Base-by-base conservation (phyloP, 2,113 vertebrate species). In the Paraplagusia blochii region DNA sequence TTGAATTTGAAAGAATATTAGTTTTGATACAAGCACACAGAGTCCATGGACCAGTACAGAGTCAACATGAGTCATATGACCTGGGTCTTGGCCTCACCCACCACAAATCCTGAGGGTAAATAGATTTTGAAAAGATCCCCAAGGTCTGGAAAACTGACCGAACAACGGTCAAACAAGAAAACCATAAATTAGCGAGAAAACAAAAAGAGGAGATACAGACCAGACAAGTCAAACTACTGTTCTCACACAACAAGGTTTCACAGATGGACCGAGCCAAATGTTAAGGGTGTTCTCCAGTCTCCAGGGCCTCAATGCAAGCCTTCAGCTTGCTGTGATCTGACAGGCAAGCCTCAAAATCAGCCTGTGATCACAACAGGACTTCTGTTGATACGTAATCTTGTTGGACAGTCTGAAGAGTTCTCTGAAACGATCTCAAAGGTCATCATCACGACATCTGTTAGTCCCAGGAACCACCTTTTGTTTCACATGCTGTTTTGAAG, bases 41-140 rank as follows among this genome's bases (percentile, higher is more conserved):
- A 79, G 74, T 81, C 73, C 55, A 52, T 50, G 59, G 40, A 76
- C 36, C 54, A 50, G 44, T 70, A 22, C 43, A 5, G 66, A 58
- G 60, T 67, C 51, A 44, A 38, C 63, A 77, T 85, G 85, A 81
- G 68, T 82, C 82, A 87, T 82, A 54, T 72, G 74, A 84, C 74
- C 78, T 68, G 72, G 76, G 77, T 79, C 39, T 57, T 63, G 50
- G 72, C 74, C 73, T 83, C 74, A 63, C 73, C 74, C 76, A 71
- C 74, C 54, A 36, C 65, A 54, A 55, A 9, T 61, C 48, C 80
- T 65, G 70, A 53, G 67, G 77, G 17, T 52, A 62, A 63, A 58
- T 29, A 11, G 34, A 38, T 58, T 84, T 74, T 72, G 77, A 79
- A 74, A 81, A 59, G 67, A 72, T 71, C 76, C 58, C 76, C 66